Conservation (phyloP, 2,113 vertebrate genomes). For the Astur gentilis region DNA sequence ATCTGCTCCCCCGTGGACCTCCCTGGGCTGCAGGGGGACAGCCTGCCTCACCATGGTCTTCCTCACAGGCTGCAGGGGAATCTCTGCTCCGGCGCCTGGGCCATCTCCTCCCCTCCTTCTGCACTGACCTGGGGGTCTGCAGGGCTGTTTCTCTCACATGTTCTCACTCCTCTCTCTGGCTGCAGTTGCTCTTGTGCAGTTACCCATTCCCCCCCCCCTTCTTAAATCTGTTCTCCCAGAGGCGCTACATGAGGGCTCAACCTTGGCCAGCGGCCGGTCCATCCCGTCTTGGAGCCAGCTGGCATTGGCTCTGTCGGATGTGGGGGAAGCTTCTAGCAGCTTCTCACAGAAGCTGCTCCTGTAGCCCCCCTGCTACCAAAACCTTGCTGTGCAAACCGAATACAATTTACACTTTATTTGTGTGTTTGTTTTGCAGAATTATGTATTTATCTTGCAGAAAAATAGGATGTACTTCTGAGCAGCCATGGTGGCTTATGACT, state of each 20-base stretch:
- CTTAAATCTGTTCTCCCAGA: background rate
- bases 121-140: too few species aligned
- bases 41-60: too few species aligned
- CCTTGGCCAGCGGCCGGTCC: background rate
- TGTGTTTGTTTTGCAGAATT: background rate
- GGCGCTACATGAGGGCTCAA: too few species aligned
- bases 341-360: background rate
- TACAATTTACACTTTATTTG: background rate
- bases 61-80: too few species aligned
- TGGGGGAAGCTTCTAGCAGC: background rate
- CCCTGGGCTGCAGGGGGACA: too few species aligned
- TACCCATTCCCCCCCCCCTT: background rate
- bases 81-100: too few species aligned
- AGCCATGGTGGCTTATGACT: background rate
- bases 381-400: background rate
- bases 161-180: too few species aligned
- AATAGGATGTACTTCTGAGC: background rate
- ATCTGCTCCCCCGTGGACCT: too few species aligned
- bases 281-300: accelerated
- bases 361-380: background rate
- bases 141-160: too few species aligned
- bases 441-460: background rate
- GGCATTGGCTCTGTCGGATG: too few species aligned
- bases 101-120: too few species aligned
- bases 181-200: background rate